Conservation (phyloP, 2,888 invertebrate genomes). For the Xanthia togata region DNA sequence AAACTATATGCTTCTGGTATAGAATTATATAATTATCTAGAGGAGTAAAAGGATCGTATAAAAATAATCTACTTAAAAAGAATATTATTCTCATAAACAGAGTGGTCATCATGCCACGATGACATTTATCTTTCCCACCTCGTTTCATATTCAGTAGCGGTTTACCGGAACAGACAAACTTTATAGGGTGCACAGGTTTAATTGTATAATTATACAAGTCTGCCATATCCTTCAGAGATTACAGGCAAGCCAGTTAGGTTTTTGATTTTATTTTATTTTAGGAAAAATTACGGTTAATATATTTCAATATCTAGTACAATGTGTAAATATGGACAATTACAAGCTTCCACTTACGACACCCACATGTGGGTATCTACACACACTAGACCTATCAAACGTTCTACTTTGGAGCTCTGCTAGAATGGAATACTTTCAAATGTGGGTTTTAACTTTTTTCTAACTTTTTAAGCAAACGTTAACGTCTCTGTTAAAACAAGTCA, state of each 20-base stretch:
- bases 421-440: background rate
- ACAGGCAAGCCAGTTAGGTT: conserved; percentile 17
- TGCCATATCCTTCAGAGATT: conserved; percentile 37
- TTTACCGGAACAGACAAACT: conserved; percentile 22
- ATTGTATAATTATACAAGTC: conserved; percentile 17
- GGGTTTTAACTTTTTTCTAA: background rate
- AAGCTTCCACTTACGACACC: too few species aligned
- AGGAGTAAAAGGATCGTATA: background rate
- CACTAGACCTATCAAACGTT: background rate
- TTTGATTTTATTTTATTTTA: background rate
- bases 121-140: conserved; percentile 34
- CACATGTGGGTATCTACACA: background rate
- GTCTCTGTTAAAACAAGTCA: background rate
- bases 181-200: conserved; percentile 5
- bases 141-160: conserved; percentile 21
- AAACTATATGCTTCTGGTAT: background rate
- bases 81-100: conserved; percentile 1
- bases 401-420: background rate
- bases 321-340: too few species aligned
- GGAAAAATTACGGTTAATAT: too few species aligned
- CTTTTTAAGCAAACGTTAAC: background rate
- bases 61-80: background rate
- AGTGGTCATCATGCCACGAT: background rate
- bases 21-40: background rate
- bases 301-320: too few species aligned